phyloP scores from a whole-genome alignment of 2,113 vertebrate genomes.

The Hystrix brachyura region DNA sequence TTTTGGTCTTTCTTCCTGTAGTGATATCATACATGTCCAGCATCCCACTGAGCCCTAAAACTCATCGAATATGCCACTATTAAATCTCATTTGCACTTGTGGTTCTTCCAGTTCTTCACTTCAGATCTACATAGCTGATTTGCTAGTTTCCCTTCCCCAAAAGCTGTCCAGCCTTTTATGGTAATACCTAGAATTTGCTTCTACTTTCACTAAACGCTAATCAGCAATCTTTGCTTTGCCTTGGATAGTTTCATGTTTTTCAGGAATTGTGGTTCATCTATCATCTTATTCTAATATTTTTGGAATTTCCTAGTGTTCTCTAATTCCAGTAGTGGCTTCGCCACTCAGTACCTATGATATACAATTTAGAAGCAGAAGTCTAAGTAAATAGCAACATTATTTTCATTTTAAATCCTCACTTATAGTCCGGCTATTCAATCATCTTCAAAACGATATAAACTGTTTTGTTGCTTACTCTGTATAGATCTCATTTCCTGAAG shows the following conservation, averaged over 20 bases:
- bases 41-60: not conserved
- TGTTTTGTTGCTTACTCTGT: constrained; percentile 56
- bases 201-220: not conserved
- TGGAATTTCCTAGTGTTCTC: constrained; percentile 20
- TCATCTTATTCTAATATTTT: not conserved
- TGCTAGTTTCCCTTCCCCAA: not conserved
- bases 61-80: not conserved
- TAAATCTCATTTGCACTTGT: not conserved
- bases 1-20: constrained; percentile 18
- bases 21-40: not conserved
- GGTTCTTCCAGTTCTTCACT: not conserved
- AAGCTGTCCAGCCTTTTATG: not conserved
- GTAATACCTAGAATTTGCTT: not conserved
- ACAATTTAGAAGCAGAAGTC: constrained; percentile 33
- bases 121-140: not conserved
- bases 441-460: not conserved
- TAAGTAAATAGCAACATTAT: constrained; percentile 33
- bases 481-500: constrained; percentile 54
- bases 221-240: not conserved
- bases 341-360: not conserved
- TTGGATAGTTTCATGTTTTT: not conserved
- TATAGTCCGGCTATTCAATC: constrained; percentile 49
- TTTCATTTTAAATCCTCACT: constrained; percentile 41
- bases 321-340: not conserved
- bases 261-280: not conserved